Conservation (phyloP, 2,888 invertebrate genomes). For the Cryptus armator region DNA sequence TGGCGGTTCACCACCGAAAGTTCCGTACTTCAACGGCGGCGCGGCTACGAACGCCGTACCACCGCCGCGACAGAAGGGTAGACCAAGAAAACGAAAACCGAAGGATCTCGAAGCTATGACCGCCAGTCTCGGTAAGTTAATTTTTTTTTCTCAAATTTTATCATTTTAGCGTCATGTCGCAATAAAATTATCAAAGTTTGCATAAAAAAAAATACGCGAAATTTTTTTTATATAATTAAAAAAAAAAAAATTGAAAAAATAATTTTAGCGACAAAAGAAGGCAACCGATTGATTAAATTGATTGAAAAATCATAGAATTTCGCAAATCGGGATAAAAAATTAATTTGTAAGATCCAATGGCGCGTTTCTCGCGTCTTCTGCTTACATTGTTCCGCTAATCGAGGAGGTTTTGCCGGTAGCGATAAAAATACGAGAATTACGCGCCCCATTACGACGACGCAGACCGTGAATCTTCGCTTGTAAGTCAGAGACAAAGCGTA, state of each 20-base stretch:
- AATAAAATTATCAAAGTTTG: neutral
- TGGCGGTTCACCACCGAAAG: constrained; percentile 84
- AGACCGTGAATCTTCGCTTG: constrained; percentile 64
- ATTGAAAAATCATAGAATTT: too few relatives aligned
- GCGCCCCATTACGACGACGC: constrained; percentile 64
- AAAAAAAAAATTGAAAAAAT: neutral
- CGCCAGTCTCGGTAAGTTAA: constrained; percentile 92
- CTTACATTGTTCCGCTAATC: constrained; percentile 15
- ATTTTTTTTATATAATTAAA: too few relatives aligned
- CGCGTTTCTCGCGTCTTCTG: neutral
- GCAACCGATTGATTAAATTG: neutral
- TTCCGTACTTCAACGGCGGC: constrained; percentile 87
- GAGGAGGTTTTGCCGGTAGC: constrained; percentile 4
- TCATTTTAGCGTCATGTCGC: neutral
- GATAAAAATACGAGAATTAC: constrained; percentile 67
- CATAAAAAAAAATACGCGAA: too few relatives aligned
- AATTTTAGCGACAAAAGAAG: neutral
- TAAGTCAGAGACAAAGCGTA: constrained; percentile 64
- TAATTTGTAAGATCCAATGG: neutral
- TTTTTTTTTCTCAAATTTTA: neutral
- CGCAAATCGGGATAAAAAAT: neutral
- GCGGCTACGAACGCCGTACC: constrained; percentile 86
- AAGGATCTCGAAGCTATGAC: constrained; percentile 95
- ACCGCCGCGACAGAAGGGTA: constrained; percentile 94
- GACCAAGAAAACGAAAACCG: constrained; percentile 96